phyloP scores from a whole-genome alignment of 2,113 vertebrate genomes.

The Lepus americanus region DNA sequence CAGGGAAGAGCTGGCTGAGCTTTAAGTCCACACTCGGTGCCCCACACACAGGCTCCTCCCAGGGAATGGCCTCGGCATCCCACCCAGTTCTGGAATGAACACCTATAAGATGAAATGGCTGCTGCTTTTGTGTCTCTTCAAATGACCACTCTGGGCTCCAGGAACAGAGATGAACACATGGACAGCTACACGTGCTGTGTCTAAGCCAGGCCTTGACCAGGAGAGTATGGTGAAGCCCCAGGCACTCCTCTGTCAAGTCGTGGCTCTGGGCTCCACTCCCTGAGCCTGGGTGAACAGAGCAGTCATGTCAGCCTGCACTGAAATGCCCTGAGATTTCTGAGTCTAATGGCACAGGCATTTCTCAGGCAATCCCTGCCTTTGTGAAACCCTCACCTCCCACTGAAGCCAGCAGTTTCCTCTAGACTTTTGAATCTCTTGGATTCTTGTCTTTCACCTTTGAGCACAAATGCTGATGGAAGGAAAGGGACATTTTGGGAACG shows the following conservation, averaged over 20 bases:
- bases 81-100: not conserved
- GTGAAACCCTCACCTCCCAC: not conserved
- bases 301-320: accelerated
- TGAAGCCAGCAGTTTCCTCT: not conserved
- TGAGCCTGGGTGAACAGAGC: not conserved
- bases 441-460: not conserved
- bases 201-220: not conserved
- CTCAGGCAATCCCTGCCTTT: accelerated
- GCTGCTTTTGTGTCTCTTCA: not conserved
- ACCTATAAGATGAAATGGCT: not conserved
- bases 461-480: not conserved
- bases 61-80: not conserved
- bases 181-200: accelerated
- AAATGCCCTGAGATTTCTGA: not conserved
- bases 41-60: not conserved
- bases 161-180: accelerated
- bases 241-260: not conserved
- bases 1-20: not conserved
- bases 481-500: not conserved
- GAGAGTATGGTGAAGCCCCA: not conserved
- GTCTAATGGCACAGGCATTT: not conserved
- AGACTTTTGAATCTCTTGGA: not conserved
- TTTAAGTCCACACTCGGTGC: not conserved
- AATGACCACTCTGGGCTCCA: not conserved
- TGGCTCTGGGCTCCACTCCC: not conserved